Percentiles rank a stretch among this genome's conserved stretches.
Conservation (phyloP, 1,140 invertebrate species). For the Pogonomyrmex barbatus region DNA sequence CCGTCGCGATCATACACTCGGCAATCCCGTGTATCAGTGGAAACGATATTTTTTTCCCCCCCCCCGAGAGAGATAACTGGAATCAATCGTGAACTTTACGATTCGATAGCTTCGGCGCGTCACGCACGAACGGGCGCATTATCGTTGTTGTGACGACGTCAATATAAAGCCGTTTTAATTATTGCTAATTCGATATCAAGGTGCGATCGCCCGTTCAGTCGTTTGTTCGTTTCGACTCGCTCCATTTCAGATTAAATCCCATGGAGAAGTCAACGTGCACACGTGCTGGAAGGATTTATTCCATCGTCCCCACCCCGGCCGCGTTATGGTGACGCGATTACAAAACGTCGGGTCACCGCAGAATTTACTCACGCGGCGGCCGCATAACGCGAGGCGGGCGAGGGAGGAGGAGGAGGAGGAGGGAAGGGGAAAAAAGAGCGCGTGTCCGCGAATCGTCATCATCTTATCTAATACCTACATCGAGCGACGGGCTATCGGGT, state of each 20-base stretch:
- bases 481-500: constrained; percentile 39
- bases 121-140: neutral
- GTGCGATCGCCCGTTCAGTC: neutral
- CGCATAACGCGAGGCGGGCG: neutral
- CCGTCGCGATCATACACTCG: neutral
- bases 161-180: constrained; percentile 15
- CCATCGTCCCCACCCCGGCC: neutral
- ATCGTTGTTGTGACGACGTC: neutral
- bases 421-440: neutral
- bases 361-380: constrained; percentile 1
- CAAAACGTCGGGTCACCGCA: neutral
- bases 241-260: constrained; percentile 24
- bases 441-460: neutral
- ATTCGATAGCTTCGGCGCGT: constrained; percentile 13
- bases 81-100: constrained; percentile 28
- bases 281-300: neutral
- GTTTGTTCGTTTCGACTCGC: neutral
- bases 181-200: constrained; percentile 27
- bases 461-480: constrained; percentile 55
- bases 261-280: neutral
- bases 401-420: too few species aligned
- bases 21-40: neutral
- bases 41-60: constrained; percentile 18
- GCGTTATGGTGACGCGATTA: constrained; percentile 15
- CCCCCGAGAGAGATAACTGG: neutral